These are phyloP conservation scores for Oryzias dopingdopingensis DNA, from an alignment of 2,797 vertebrate genomes.

Conservation along the genomic window DNA sequence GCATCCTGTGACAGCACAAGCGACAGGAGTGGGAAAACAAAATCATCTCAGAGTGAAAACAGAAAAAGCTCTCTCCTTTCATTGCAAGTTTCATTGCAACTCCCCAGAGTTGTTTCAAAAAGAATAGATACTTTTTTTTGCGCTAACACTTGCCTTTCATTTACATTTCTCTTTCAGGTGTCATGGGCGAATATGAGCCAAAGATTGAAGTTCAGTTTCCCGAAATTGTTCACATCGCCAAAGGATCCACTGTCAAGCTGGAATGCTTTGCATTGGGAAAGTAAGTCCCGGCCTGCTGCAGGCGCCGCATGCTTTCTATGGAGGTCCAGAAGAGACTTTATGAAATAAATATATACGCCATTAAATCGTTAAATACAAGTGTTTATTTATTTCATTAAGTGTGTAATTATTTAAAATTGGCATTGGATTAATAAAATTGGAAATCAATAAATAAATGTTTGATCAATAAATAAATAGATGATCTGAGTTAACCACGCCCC, in stretches of 20 bases:
- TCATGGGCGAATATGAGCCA: slow-evolving; percentile 98
- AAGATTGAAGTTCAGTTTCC: slow-evolving; percentile 99
- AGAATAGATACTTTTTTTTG: slow-evolving; percentile 1
- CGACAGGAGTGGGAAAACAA: slow-evolving; percentile 28
- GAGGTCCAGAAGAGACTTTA: slow-evolving; percentile 1
- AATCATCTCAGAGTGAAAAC: slow-evolving; percentile 18
- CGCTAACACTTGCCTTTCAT: slow-evolving; percentile 15
- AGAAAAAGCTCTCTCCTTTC: neutral
- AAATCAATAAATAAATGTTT: no score
- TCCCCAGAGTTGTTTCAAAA: slow-evolving; percentile 14
- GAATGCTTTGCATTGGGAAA: slow-evolving; percentile 98
- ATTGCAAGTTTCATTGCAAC: neutral
- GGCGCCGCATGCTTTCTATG: slow-evolving; percentile 15
- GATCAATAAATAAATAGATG: no score
- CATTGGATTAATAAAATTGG: no score
- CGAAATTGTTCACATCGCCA: slow-evolving; percentile 88
- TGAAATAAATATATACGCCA: no score
- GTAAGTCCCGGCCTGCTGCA: slow-evolving; percentile 78
- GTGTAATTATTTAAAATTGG: no score
- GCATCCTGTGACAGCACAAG: slow-evolving; percentile 26
- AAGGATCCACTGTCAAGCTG: slow-evolving; percentile 90
- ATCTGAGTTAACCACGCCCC: no score
- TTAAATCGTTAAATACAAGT: no score
- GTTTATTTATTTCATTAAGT: no score
- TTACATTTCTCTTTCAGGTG: slow-evolving; percentile 78